Base-by-base conservation (phyloP, 2,888 invertebrate species). In the Cryptus armator region DNA sequence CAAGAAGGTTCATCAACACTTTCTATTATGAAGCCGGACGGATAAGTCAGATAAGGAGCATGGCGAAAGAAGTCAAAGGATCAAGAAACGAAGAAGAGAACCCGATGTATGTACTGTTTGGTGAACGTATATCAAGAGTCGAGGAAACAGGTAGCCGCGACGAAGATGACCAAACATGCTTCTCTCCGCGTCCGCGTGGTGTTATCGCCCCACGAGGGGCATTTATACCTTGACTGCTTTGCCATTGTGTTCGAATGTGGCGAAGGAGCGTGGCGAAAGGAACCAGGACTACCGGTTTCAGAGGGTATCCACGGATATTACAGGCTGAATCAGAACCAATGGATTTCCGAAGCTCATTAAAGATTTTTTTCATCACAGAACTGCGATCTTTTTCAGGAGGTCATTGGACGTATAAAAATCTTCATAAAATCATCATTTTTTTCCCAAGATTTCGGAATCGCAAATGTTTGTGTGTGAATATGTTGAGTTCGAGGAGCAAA, bases 221-320 rank as follows among this genome's bases (percentile, higher is more conserved):
- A 51, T 48, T 24, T 29, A 48, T 64, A 64, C 44, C 37, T 12
- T 43, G 72, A 81, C 67, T 74, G 66, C 56, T 74, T 74, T 75
- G 37, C 66, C 62, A 81, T 75, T 81, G 81, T 75, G 43, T 43
- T 67, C 68, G 19, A 59, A 81, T 74, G 67, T 67, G 68, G 62
- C 43, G 68, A 68, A 75, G 68, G 51, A 81, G 62, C 81, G 81
- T 70, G 75, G 68, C 81, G 66, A 81, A 81, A 62, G 68, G 62
- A 56, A 62, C 75, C 81, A 51, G 32, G 81, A 81, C 81, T 75
- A 81, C 81, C 75, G 75, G 81, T 81, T 81, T 59, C 48, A 62
- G 24, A 48, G 56, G 19, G 37, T 51, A 75, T 32, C 62, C 48
- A 37, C 16, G 62, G 43, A 62, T 68, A 48, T 43, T 62, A 29